A percentile compares a stretch with the other conserved stretches of the same genome.
Evolutionary conservation across 2,113 vertebrate species (phyloP).

Genomic region (Prinia subflava): DNA sequence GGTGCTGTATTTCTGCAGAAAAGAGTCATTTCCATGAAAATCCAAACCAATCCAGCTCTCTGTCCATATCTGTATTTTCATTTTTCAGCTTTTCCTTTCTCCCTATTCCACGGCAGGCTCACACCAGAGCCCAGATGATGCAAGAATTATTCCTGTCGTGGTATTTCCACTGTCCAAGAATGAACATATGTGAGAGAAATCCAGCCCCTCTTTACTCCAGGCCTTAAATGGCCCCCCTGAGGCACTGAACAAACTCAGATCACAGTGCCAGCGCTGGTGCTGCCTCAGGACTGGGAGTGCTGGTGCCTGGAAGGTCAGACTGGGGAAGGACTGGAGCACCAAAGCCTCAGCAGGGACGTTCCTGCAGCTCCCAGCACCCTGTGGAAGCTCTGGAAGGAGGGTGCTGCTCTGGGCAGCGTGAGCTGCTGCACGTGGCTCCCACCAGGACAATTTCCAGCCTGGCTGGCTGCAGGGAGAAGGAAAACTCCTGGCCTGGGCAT

Average conservation of each 20-base stretch:
- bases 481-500: not conserved
- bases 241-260: not conserved
- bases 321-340: not conserved
- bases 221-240: not conserved
- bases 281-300: not conserved
- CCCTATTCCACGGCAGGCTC: not conserved
- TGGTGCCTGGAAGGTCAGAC: not conserved
- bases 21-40: not conserved
- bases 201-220: not conserved
- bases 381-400: not conserved
- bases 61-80: not conserved
- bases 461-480: not conserved
- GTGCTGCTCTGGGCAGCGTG: not conserved
- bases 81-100: not conserved
- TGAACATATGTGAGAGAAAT: not conserved
- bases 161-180: not conserved
- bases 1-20: not conserved
- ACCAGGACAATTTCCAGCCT: not conserved
- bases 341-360: not conserved
- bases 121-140: not conserved
- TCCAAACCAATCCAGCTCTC: not conserved
- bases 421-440: not conserved
- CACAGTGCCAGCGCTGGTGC: not conserved
- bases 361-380: not conserved
- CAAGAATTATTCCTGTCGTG: not conserved